phyloP scores from a whole-genome alignment of 2,888 invertebrate species.

The Coecobrya sp. region DNA sequence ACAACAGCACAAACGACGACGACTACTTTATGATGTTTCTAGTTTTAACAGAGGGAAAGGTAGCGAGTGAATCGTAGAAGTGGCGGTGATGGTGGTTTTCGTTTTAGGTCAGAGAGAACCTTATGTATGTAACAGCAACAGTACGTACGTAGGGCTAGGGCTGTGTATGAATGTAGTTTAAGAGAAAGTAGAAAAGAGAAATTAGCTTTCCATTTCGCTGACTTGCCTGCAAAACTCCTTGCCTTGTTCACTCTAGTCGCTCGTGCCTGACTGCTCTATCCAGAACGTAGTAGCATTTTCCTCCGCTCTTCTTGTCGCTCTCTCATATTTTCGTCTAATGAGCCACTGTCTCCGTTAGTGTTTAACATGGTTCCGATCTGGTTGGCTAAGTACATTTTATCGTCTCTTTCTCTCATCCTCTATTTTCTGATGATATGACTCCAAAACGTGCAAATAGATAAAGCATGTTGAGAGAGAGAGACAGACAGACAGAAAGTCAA shows the following conservation, averaged over 20 bases:
- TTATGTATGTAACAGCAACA: not conserved
- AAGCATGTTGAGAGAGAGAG: slow-evolving; percentile 25
- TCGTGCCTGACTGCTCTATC: slow-evolving; percentile 47
- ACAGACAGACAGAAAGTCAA: slow-evolving; percentile 10
- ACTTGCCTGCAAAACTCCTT: slow-evolving; percentile 40
- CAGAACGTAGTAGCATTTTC: slow-evolving; percentile 56
- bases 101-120: slow-evolving; percentile 13
- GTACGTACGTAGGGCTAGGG: not conserved
- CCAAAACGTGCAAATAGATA: slow-evolving; percentile 46
- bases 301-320: slow-evolving; percentile 54
- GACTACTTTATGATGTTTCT: not conserved
- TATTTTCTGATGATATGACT: slow-evolving; percentile 16
- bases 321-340: slow-evolving; percentile 70
- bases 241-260: slow-evolving; percentile 58
- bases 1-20: not conserved
- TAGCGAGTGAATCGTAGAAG: not conserved
- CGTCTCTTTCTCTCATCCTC: slow-evolving; percentile 15
- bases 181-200: slow-evolving; percentile 51
- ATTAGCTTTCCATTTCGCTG: slow-evolving; percentile 69
- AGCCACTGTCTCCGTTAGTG: slow-evolving; percentile 73
- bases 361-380: slow-evolving; percentile 70
- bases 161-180: slow-evolving; percentile 18
- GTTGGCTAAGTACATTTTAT: slow-evolving; percentile 65
- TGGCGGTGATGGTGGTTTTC: not conserved
- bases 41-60: not conserved